Evolutionary conservation across 1,140 invertebrate genomes (phyloP).

Genomic region (Acromyrmex heyeri): DNA sequence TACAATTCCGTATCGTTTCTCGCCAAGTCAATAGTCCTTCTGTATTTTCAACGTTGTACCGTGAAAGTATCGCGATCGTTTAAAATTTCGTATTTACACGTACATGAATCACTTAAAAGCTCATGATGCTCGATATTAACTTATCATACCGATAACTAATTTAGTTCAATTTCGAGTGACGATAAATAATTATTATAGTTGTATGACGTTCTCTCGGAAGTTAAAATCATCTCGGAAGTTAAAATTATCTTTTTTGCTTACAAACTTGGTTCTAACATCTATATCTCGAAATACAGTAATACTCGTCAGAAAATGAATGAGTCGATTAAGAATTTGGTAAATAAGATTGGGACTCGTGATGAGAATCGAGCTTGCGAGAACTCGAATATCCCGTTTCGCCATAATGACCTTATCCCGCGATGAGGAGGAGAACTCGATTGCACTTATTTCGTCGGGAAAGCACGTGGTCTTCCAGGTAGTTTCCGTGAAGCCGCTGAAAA

Average conservation of each 20-base stretch:
- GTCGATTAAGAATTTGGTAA: slow-evolving; percentile 26
- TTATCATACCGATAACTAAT: not conserved
- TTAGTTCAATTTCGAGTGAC: not conserved
- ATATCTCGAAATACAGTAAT: not conserved
- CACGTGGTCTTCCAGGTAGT: slow-evolving; percentile 47
- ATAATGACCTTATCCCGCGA: not conserved
- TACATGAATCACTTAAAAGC: not conserved
- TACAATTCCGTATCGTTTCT: slow-evolving; percentile 47
- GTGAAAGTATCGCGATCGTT: not conserved
- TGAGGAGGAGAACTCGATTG: not conserved
- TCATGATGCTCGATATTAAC: not conserved
- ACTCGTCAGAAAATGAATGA: not conserved
- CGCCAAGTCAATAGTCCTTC: not conserved
- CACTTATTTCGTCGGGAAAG: slow-evolving; percentile 44
- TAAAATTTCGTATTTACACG: not conserved
- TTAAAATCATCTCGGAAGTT: not conserved
- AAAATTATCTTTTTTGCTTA: not conserved
- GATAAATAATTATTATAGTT: not conserved
- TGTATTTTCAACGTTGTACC: slow-evolving; percentile 37
- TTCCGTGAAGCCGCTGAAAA: slow-evolving; percentile 56
- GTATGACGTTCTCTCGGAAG: not conserved
- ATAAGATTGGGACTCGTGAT: not conserved
- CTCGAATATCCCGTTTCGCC: not conserved
- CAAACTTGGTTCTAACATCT: not conserved
- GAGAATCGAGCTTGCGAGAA: slow-evolving; percentile 2